phyloP scores from a whole-genome alignment of 2,888 invertebrate species.

The Marronus borbonicus region DNA sequence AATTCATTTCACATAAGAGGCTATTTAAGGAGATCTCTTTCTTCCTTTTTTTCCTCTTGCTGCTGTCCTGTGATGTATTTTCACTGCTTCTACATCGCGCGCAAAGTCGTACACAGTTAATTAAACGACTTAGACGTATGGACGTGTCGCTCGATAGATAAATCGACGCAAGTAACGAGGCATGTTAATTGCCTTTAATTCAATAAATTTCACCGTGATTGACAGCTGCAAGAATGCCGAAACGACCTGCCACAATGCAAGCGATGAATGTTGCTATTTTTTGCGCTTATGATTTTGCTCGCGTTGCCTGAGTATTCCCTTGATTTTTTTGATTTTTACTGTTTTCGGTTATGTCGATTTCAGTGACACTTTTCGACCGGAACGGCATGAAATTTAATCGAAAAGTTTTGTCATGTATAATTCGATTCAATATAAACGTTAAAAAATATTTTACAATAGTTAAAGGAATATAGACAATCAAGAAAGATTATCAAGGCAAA shows the following conservation, averaged over 20 bases:
- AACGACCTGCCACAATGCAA: conserved; percentile 14
- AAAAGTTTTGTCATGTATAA: background rate
- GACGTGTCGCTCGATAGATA: conserved; percentile 36
- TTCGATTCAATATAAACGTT: background rate
- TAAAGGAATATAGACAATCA: no score
- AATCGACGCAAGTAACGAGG: conserved; percentile 38
- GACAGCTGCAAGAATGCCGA: conserved; percentile 34
- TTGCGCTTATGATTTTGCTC: conserved; percentile 4
- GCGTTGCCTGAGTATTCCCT: background rate
- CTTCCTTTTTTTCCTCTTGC: conserved; percentile 21
- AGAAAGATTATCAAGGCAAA: no score
- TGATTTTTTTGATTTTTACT: background rate
- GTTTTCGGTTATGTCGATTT: background rate
- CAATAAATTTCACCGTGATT: conserved; percentile 42
- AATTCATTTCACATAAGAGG: conserved; percentile 39
- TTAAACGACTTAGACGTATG: conserved; percentile 27
- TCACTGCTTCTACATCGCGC: conserved; percentile 22
- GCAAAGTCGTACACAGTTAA: conserved; percentile 29
- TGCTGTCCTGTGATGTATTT: conserved; percentile 1
- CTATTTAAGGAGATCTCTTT: conserved; percentile 21
- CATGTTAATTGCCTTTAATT: conserved; percentile 46
- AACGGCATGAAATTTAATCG: conserved; percentile 14
- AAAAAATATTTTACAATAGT: background rate
- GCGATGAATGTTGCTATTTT: conserved; percentile 10
- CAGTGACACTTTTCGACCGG: background rate